Evolutionary conservation across 2,888 invertebrate genomes (phyloP), one percentile per base, ranked within the genome.

Genomic region (Polydrusus tereticollis): DNA sequence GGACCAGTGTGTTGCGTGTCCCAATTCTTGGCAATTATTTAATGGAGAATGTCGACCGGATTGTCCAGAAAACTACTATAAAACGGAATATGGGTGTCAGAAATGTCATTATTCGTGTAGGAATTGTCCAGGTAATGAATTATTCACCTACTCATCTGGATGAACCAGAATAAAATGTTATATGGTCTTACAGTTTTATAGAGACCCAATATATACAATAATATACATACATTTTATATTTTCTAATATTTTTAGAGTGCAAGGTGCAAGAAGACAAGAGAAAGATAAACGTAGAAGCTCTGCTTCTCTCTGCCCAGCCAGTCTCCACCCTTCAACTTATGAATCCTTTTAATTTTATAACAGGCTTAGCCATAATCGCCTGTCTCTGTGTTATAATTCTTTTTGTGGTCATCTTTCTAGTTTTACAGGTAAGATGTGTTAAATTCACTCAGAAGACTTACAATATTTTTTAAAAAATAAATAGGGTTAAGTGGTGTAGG

Each of bases 71-170:
- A 94, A 94, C 43, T 95, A 93, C 86, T 96, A 94, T 86, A 93
- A 94, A 85, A 92, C 92, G 3, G 89, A 90, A 75, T 93, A 90
- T 79, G 94, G 94, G 7, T 96, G 96, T 82, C 93, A 93, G 76
- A 94, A 93, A 84, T 96, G 96, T 86, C 95, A 95, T 87, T 93
- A 94, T 84, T 94, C 93, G 82, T 96, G 96, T 85, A 91, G 91
- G 76, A 94, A 94, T 78, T 96, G 96, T 84, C 91, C 92, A 83
- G 96, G 96, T 91, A 71, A 75, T 33, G 10, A 14, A 8, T 41
- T 52, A 41, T 36, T 14, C n/a, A n/a, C n/a, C n/a, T n/a, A n/a
- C n/a, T n/a, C n/a, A n/a, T n/a, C n/a, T n/a, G n/a, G n/a, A n/a
- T n/a, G n/a, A n/a, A n/a, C n/a, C n/a, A n/a, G n/a, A n/a, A n/a